Conservation (phyloP, 2,797 vertebrate genomes). For the Crocodylus rhombifer region DNA sequence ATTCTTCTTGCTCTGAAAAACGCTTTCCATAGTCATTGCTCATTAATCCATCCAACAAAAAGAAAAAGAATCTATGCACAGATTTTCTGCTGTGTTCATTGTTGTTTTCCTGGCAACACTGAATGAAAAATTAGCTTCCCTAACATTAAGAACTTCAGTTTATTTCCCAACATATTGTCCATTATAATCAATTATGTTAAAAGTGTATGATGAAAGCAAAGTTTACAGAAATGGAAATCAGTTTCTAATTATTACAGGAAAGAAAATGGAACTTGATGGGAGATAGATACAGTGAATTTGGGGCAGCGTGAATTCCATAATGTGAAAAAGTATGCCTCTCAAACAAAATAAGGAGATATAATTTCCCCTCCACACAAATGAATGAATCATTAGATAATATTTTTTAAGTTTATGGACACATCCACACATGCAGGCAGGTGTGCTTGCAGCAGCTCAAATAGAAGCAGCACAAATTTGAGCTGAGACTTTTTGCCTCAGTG, state of each 20-base stretch:
- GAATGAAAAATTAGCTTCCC: neutral
- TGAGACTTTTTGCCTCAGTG: no score
- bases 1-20: constrained; percentile 27
- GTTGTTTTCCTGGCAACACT: neutral
- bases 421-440: no score
- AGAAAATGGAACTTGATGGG: fast-evolving
- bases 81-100: constrained; percentile 31
- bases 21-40: neutral
- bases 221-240: neutral
- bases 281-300: fast-evolving
- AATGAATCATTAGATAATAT: fast-evolving
- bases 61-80: neutral
- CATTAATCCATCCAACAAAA: constrained; percentile 20
- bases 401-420: neutral
- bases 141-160: constrained; percentile 15
- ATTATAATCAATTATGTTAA: constrained; percentile 8
- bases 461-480: no score
- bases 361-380: neutral
- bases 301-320: neutral
- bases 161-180: neutral
- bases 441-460: no score
- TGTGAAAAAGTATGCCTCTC: neutral
- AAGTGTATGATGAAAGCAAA: neutral
- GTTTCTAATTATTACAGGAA: neutral
- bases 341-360: neutral